A percentile compares a stretch with the other conserved stretches of the same genome.
These are phyloP conservation scores for Odontothrips loti DNA, from an alignment of 2,888 invertebrate species.

Conservation along the genomic window DNA sequence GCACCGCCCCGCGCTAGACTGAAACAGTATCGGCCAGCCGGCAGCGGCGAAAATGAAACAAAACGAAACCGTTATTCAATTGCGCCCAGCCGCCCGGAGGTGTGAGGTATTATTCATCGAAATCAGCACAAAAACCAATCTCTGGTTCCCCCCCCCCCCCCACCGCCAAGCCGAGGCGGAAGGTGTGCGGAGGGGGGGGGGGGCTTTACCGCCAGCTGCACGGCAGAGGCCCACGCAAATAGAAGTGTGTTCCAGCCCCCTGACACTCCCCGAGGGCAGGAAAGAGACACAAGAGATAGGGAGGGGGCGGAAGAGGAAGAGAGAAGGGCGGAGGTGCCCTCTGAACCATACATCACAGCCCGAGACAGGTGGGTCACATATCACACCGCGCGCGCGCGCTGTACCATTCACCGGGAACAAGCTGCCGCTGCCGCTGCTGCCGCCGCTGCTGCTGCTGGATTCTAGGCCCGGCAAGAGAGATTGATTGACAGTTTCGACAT, in stretches of 20 bases:
- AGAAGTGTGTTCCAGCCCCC: too few species aligned
- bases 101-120: slow-evolving; percentile 16
- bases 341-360: background rate
- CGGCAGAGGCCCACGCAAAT: too few species aligned
- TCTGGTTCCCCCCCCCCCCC: background rate
- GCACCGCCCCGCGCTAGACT: background rate
- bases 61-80: slow-evolving; percentile 22
- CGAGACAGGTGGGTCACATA: slow-evolving; percentile 19
- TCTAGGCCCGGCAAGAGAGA: background rate
- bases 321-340: background rate
- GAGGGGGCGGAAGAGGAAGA: background rate
- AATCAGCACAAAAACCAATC: slow-evolving; percentile 22
- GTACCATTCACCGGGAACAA: slow-evolving; percentile 22
- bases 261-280: background rate
- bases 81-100: background rate
- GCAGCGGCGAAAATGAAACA: background rate
- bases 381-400: background rate
- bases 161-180: background rate
- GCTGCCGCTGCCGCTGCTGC: background rate
- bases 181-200: background rate
- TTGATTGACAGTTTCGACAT: background rate
- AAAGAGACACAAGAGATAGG: background rate
- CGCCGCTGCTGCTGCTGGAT: background rate
- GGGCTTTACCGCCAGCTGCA: background rate
- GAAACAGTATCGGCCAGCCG: background rate